phyloP scores from a whole-genome alignment of 2,888 invertebrate species.

The Apamea sordens region DNA sequence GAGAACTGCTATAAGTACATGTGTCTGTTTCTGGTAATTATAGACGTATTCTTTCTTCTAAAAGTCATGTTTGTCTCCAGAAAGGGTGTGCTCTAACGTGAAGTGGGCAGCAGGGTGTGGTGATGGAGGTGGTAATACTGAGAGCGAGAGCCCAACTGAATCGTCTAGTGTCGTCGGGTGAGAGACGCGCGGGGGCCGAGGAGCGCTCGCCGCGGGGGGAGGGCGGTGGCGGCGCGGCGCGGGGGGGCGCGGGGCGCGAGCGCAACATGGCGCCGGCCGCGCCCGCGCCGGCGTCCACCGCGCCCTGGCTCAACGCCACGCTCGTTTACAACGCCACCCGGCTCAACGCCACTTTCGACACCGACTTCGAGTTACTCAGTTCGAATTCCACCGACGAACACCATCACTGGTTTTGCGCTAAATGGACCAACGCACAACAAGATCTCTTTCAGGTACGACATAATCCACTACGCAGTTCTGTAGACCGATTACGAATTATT shows the following conservation, averaged over 20 bases:
- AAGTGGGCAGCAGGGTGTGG: slow-evolving; percentile 82
- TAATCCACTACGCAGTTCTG: not conserved
- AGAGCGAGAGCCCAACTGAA: slow-evolving; percentile 91
- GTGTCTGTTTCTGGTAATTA: not conserved
- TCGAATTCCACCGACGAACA: slow-evolving; percentile 85
- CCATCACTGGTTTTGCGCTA: slow-evolving; percentile 91
- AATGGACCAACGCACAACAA: slow-evolving; percentile 95
- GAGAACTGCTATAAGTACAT: slow-evolving; percentile 1
- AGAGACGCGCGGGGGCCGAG: slow-evolving; percentile 74
- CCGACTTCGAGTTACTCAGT: slow-evolving; percentile 88
- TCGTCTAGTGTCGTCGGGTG: slow-evolving; percentile 89
- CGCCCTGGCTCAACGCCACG: slow-evolving; percentile 90
- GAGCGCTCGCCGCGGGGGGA: slow-evolving; percentile 72
- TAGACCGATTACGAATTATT: not conserved
- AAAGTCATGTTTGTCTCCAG: slow-evolving; percentile 60
- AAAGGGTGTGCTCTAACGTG: slow-evolving; percentile 75
- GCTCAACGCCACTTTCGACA: slow-evolving; percentile 89
- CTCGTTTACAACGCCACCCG: slow-evolving; percentile 89
- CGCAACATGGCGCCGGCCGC: slow-evolving; percentile 85
- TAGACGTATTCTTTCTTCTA: slow-evolving; percentile 6
- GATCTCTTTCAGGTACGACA: slow-evolving; percentile 92
- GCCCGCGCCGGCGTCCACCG: slow-evolving; percentile 86
- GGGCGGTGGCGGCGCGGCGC: slow-evolving; percentile 72
- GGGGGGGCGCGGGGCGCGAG: slow-evolving; percentile 79
- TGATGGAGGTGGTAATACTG: slow-evolving; percentile 91